These are phyloP conservation scores for Pseudopleuronectes americanus DNA, from an alignment of 2,797 vertebrate genomes.

Conservation along the genomic window DNA sequence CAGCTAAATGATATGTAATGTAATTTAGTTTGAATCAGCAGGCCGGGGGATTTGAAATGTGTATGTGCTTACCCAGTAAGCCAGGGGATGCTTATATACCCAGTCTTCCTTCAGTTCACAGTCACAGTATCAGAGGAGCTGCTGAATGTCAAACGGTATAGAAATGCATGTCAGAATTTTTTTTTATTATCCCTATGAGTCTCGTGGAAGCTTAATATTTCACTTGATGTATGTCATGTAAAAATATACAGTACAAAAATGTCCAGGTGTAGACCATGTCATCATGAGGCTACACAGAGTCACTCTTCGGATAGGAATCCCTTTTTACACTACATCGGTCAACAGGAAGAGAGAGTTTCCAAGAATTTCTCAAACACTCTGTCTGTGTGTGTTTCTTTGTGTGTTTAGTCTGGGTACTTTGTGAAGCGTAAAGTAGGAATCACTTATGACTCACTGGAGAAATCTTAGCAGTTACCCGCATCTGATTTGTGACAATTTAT, in stretches of 20 bases:
- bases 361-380: constrained; percentile 49
- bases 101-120: not conserved
- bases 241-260: constrained; percentile 8
- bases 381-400: constrained; percentile 14
- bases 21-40: constrained; percentile 1
- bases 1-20: too few species aligned
- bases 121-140: constrained; percentile 10
- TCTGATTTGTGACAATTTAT: constrained; percentile 40
- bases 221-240: not conserved
- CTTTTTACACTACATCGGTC: constrained; percentile 18
- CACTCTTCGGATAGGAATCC: constrained; percentile 45
- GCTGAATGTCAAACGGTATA: not conserved
- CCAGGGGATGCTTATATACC: not conserved
- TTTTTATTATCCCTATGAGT: not conserved
- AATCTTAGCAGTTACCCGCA: constrained; percentile 27
- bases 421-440: constrained; percentile 34
- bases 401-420: constrained; percentile 54
- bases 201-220: not conserved
- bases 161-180: not conserved
- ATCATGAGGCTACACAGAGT: constrained; percentile 20
- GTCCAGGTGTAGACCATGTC: constrained; percentile 26
- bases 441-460: constrained; percentile 51
- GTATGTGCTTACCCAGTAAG: not conserved
- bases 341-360: constrained; percentile 55
- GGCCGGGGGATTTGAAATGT: not conserved